Evolutionary conservation across 2,113 vertebrate genomes (phyloP).

Genomic region (Australoheros scitulus): DNA sequence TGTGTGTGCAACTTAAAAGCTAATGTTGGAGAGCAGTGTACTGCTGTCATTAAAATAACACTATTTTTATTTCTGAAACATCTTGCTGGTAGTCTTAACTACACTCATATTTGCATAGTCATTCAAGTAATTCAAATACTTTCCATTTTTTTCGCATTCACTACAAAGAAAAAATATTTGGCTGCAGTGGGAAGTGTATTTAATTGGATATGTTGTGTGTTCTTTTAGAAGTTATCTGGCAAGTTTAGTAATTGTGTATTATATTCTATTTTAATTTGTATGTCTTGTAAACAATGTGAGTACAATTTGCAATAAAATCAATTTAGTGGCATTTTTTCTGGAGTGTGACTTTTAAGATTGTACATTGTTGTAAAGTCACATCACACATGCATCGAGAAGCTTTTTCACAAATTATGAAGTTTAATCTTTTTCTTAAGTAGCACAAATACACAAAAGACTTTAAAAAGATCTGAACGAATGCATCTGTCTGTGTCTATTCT

Average conservation of each 20-base stretch:
- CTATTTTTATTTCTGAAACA: background rate
- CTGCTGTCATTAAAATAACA: background rate
- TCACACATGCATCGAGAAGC: too few species aligned
- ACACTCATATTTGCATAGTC: background rate
- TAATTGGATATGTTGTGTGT: too few species aligned
- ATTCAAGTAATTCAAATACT: background rate
- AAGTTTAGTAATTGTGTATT: background rate
- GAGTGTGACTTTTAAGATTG: too few species aligned
- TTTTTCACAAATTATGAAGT: too few species aligned
- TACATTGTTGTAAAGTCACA: too few species aligned
- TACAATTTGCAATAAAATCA: too few species aligned
- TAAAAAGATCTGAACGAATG: background rate
- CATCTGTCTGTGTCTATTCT: background rate
- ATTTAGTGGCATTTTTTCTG: too few species aligned
- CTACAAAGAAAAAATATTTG: background rate
- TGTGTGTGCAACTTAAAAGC: background rate
- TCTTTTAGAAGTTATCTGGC: too few species aligned
- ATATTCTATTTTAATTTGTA: background rate
- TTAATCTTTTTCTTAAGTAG: background rate
- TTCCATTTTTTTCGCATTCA: background rate
- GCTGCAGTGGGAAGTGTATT: background rate
- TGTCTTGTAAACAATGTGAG: background rate
- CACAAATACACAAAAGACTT: background rate
- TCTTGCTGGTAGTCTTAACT: background rate
- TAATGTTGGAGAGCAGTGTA: background rate